phyloP scores from a whole-genome alignment of 1,140 invertebrate species.

The Temnothorax curvispinosus region DNA sequence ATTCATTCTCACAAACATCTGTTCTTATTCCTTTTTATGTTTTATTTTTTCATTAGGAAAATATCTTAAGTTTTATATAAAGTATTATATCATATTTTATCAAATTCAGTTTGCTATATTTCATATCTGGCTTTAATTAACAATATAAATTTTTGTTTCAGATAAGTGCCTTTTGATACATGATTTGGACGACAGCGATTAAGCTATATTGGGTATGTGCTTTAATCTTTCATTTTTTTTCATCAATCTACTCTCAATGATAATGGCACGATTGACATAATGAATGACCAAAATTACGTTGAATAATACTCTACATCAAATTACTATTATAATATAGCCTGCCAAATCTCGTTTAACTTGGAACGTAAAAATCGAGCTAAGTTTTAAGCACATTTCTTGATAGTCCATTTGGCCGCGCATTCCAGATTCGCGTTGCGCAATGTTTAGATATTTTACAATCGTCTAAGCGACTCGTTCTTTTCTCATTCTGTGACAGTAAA shows the following conservation, averaged over 20 bases:
- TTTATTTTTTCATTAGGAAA: not conserved
- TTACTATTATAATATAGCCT: not conserved
- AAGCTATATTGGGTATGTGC: not conserved
- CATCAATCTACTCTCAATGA: not conserved
- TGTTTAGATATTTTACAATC: not conserved
- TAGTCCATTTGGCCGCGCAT: not conserved
- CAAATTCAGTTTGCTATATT: not conserved
- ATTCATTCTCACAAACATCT: not conserved
- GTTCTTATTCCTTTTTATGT: not conserved
- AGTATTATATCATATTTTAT: not conserved
- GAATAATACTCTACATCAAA: not conserved
- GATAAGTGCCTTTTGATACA: not conserved
- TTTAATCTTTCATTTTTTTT: slow-evolving; percentile 15
- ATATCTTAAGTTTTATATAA: not conserved
- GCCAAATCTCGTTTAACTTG: not conserved
- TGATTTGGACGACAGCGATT: not conserved
- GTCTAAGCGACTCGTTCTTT: not conserved
- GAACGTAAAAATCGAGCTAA: not conserved
- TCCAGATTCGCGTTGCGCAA: not conserved
- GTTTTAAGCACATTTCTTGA: not conserved
- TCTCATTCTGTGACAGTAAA: not conserved
- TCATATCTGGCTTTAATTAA: not conserved
- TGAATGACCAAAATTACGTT: not conserved
- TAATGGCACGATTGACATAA: not conserved
- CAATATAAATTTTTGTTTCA: not conserved